Percentiles rank a stretch among this genome's conserved stretches.
These are phyloP conservation scores for Catharus bicknelli DNA, from an alignment of 2,113 vertebrate genomes.

Conservation along the genomic window DNA sequence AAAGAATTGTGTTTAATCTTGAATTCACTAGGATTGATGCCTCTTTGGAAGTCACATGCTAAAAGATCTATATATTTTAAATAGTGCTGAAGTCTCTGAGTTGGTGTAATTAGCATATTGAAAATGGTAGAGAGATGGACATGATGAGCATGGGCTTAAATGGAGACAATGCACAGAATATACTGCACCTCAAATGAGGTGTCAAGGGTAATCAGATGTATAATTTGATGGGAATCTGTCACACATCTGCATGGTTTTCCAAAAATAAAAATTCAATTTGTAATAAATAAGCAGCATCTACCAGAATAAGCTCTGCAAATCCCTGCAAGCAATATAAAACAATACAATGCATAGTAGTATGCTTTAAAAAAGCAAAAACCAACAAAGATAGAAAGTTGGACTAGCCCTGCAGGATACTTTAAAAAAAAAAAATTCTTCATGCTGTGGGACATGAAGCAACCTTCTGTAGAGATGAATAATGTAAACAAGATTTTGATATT, in stretches of 20 bases:
- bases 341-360: neutral
- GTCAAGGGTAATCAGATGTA: neutral
- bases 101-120: neutral
- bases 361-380: no score
- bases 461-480: neutral
- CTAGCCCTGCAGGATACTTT: neutral
- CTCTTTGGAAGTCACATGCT: neutral
- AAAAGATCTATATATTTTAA: neutral
- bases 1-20: neutral
- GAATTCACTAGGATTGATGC: neutral
- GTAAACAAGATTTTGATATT: neutral
- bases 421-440: neutral
- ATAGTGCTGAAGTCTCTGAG: neutral
- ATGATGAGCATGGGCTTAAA: neutral
- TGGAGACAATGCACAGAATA: neutral
- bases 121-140: neutral
- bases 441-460: neutral
- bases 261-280: neutral
- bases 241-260: neutral
- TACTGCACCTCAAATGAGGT: neutral
- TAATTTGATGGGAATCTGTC: neutral
- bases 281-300: neutral
- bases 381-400: neutral
- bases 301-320: neutral
- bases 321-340: neutral